Conservation (phyloP, 2,113 vertebrate genomes). For the Ochotona curzoniae region DNA sequence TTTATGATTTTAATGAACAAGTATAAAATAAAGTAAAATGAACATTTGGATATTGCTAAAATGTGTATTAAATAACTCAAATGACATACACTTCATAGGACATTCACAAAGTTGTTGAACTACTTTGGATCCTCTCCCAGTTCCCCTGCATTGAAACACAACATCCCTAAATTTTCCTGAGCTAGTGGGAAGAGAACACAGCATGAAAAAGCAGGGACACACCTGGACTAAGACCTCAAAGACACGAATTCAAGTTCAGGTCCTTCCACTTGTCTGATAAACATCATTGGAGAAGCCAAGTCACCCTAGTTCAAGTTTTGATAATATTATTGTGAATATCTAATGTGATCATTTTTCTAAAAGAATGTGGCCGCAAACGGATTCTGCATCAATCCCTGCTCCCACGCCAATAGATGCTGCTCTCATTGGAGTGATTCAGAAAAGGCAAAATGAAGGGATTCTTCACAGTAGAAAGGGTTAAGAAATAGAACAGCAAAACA, state of each 20-base stretch:
- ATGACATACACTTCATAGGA: neutral
- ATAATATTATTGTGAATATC: neutral
- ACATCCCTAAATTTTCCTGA: neutral
- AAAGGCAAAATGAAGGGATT: neutral
- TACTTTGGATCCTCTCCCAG: neutral
- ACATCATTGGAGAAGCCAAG: neutral
- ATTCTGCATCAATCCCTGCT: neutral
- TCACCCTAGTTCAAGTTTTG: neutral
- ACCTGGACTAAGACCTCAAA: neutral
- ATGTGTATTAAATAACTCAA: neutral
- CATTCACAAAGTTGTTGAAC: neutral
- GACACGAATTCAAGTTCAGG: neutral
- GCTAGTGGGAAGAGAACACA: neutral
- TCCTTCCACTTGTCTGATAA: neutral
- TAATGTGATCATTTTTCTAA: neutral
- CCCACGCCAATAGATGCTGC: neutral
- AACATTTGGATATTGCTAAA: neutral
- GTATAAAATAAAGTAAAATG: neutral
- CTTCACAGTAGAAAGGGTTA: neutral
- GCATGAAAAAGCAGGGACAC: rapidly evolving
- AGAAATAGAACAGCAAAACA: neutral
- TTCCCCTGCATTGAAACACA: neutral
- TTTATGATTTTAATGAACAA: neutral
- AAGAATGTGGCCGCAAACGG: neutral
- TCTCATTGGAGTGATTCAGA: neutral